Evolutionary conservation across 2,113 vertebrate genomes (phyloP), one percentile per base, ranked within the genome.

Genomic region (Aldabrachelys gigantea): DNA sequence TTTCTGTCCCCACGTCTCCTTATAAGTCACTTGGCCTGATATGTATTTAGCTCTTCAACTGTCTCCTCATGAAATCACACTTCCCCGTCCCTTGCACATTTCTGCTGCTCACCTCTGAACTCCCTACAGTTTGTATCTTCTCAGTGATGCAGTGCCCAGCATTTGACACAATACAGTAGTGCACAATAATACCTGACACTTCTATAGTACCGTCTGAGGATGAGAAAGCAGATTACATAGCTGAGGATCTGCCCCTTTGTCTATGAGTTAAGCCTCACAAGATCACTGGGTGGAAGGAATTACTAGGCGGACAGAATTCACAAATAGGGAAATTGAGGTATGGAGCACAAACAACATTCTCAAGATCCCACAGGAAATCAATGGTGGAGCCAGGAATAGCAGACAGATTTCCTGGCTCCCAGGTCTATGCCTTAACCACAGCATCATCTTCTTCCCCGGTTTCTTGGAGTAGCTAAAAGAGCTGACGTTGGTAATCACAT

Each of bases 31-130:
- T 54, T 49, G 22, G 53, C 31, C 21, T 49, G 10, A 50, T 3
- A 53, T 10, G 21, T 53, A 13, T 24, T 84, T 5, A 19, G 78
- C 27, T 52, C 4, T 82, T 29, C 13, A 80, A 83, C 44, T 72
- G 72, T 35, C 80, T 4, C 65, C 82, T 35, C 35, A 65, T 14
- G n/a, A 56, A 10, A 29, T 65, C 52, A 75, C 3, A 80, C 56
- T 49, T 84, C 76, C 29, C 27, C 49, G 2, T 21, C 69, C 82
- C 52, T 47, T 16, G 50, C 81, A 53, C 4, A 5, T 21, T 84
- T 21, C 52, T 57, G 35, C 69, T 54, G 5, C 0, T 0, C 8
- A 2, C 17, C 53, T 10, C 27, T 54, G 17, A 12, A 10, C 21
- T 24, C 27, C 25, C 57, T 72, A 10, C 19, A 7, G 65, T 72